Evolutionary conservation across 2,888 invertebrate species (phyloP).

Genomic region (Cantharis nigra): DNA sequence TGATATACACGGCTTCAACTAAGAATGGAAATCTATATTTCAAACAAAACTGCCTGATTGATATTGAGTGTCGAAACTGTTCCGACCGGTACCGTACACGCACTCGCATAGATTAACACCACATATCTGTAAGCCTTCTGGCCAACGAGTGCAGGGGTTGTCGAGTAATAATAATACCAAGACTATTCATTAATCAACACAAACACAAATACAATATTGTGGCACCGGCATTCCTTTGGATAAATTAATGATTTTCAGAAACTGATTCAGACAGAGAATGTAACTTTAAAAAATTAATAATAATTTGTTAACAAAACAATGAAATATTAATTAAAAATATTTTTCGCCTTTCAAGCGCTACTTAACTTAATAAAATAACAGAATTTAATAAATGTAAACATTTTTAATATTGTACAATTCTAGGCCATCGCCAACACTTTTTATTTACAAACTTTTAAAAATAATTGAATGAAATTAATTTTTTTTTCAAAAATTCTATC

Average conservation of each 20-base stretch:
- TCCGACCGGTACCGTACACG: conserved; percentile 39
- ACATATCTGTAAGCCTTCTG: conserved; percentile 23
- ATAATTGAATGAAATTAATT: too few species aligned
- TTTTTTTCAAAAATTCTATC: too few species aligned
- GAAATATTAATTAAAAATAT: neutral
- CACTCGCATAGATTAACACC: conserved; percentile 50
- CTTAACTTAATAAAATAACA: neutral
- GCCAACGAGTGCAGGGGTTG: conserved; percentile 14
- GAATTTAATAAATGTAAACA: neutral
- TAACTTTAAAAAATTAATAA: conserved; percentile 2
- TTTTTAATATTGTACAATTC: neutral
- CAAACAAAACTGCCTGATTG: conserved; percentile 45
- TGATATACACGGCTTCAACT: conserved; percentile 47
- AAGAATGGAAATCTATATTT: conserved; percentile 36
- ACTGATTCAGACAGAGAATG: conserved; percentile 1
- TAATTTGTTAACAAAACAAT: neutral
- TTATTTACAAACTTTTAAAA: neutral
- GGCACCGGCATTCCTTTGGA: conserved; percentile 4
- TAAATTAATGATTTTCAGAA: neutral
- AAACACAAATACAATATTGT: neutral
- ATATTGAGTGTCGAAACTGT: conserved; percentile 40
- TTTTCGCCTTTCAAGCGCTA: neutral
- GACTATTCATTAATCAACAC: conserved; percentile 18
- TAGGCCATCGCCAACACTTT: too few species aligned
- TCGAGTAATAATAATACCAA: conserved; percentile 17